Evolutionary conservation across 2,888 invertebrate species (phyloP), one percentile per base, ranked within the genome.

Genomic region (Disparrhopalites patrizii): DNA sequence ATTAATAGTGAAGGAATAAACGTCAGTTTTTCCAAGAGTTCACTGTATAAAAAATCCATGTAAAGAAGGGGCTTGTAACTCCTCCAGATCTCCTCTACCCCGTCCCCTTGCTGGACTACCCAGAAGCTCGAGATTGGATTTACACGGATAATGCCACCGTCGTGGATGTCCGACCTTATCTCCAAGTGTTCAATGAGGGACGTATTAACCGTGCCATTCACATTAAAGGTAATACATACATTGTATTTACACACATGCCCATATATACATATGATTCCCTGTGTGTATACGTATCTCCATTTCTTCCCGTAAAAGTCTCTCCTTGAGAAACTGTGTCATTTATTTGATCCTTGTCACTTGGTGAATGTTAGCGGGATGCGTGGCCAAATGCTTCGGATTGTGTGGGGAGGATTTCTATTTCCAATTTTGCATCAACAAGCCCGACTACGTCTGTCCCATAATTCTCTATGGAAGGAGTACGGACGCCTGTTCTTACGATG

Each of bases 121-220:
- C 20, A 7, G 47, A 47, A 13, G 47, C 47, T 8, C 5, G 25
- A 1, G 54, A 55, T 5, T 55, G 20, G 30, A 5, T 55, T 2
- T 1, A 20, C 25, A 27, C 18, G 10, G 36, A n/a, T 25, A 3
- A 61, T 1, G 60, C 65, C 1, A 31, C 72, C 31, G 65, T 79
- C 28, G 72, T 79, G 60, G 79, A 79, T 69, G 79, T 79, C 5
- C 69, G 79, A 40, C 77, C 78, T 68, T 72, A 74, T 3, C 70
- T 74, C 20, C 79, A 79, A 68, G 67, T 78, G 4, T 65, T 68
- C 18, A 76, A 76, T 28, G 75, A 76, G 61, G 79, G 79, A 33
- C 70, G 58, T 40, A 78, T 78, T 65, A 76, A 76, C 4, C 65
- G 68, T n/a, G 74, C 78, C 13, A 70, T 76, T 28, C 78, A 79